Conservation (phyloP, 1,140 invertebrate genomes). For the Amyelois transitella region DNA sequence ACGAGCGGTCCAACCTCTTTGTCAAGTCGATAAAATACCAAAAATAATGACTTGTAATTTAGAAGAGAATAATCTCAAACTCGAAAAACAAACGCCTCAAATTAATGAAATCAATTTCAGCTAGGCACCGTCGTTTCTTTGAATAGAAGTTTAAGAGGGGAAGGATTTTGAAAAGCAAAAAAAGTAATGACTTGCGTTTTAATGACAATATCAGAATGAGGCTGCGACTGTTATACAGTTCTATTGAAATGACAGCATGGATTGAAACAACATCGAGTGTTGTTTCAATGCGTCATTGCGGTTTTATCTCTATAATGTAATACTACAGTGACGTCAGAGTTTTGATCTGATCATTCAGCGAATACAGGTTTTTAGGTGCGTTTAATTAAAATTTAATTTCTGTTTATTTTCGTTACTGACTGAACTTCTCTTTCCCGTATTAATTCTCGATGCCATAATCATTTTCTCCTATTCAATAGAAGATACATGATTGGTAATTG, state of each 20-base stretch:
- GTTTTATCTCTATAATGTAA: too few relatives aligned
- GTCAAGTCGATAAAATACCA: neutral
- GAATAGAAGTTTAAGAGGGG: slow-evolving; percentile 20
- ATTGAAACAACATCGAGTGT: neutral
- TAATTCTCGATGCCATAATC: too few relatives aligned
- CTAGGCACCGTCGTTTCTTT: slow-evolving; percentile 14
- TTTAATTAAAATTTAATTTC: too few relatives aligned
- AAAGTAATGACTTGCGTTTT: slow-evolving; percentile 17
- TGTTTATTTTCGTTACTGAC: too few relatives aligned
- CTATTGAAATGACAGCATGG: too few relatives aligned
- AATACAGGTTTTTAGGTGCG: too few relatives aligned
- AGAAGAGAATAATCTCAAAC: neutral
- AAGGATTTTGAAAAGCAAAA: slow-evolving; percentile 23
- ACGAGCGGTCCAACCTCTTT: neutral
- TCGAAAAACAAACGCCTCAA: slow-evolving; percentile 9
- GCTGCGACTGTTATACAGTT: slow-evolving; percentile 20
- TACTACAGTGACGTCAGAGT: too few relatives aligned
- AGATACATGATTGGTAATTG: too few relatives aligned
- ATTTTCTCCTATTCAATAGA: too few relatives aligned
- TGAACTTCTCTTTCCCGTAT: too few relatives aligned
- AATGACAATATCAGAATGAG: slow-evolving; percentile 24
- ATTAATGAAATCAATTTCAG: slow-evolving; percentile 33
- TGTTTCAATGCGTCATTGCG: neutral
- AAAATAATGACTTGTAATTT: neutral
- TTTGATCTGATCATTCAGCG: too few relatives aligned